These are phyloP conservation scores for Typhlomys cinereus DNA, from an alignment of 2,113 vertebrate species.

Conservation along the genomic window DNA sequence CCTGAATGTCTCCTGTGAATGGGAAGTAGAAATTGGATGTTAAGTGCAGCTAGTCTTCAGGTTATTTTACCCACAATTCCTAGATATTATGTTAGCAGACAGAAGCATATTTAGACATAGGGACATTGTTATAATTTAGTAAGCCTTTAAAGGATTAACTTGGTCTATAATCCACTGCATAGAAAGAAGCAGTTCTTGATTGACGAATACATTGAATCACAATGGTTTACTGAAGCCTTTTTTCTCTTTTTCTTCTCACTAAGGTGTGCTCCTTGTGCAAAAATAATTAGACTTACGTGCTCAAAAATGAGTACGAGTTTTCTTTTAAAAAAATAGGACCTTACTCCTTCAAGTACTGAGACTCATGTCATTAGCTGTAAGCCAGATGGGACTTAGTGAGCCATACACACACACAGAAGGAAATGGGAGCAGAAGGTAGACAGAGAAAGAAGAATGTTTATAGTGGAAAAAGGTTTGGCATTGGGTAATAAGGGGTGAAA, in stretches of 20 bases:
- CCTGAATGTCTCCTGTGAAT: neutral
- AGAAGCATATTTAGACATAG: constrained; percentile 13
- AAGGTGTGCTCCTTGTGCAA: neutral
- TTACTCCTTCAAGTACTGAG: too few relatives aligned
- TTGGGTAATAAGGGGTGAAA: too few relatives aligned
- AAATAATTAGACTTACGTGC: neutral
- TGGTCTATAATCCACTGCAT: neutral
- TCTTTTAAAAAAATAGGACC: neutral
- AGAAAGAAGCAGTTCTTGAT: neutral
- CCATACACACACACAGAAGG: too few relatives aligned
- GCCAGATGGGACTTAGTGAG: too few relatives aligned
- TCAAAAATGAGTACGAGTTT: neutral
- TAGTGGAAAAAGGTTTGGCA: too few relatives aligned
- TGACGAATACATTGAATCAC: neutral
- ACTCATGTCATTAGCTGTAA: too few relatives aligned
- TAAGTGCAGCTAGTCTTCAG: neutral
- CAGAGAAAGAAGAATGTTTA: too few relatives aligned
- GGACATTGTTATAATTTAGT: neutral
- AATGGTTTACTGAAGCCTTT: neutral
- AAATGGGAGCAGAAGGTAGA: too few relatives aligned
- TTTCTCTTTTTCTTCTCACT: constrained; percentile 12
- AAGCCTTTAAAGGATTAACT: constrained; percentile 8
- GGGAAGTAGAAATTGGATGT: neutral
- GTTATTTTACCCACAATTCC: constrained; percentile 37
- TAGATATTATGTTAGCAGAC: constrained; percentile 21